Base-by-base conservation (phyloP, 2,797 vertebrate species). In the Alcedo quadribrachys region DNA sequence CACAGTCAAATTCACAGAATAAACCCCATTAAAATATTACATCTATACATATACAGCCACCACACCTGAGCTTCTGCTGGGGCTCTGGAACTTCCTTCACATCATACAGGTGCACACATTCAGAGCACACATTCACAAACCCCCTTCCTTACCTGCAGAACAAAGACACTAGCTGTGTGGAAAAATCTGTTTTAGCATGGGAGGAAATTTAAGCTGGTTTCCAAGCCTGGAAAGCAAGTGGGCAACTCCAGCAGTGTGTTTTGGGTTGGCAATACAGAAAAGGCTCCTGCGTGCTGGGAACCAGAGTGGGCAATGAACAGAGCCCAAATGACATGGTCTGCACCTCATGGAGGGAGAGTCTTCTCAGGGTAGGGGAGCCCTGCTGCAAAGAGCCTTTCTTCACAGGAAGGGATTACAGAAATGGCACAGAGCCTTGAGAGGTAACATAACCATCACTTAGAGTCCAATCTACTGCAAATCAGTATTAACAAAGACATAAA, bases 241-340 rank as follows among this genome's bases (percentile, higher is more conserved):
- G 32, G 35, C 63, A 48, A 32, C 19, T 53, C 45, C 28, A 68
- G 50, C 37, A 40, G 30, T 37, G 24, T 37, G 35, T 11, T 30
- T 71, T 28, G 75, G 19, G 30, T 40, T 60, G 88, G 35, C 33
- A 74, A 17, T 18, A 77, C 69, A 60, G 19, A 62, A 65, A 87
- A 37, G 1, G 43, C 17, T 54, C 28, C 30, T 8, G 8, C 15
- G n/a, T 55, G 20, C 54, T 55, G n/a, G n/a, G 32, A 21, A 32
- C n/a, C 32, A n/a, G 32, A 32, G 19, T 32, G 15, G 20, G 12
- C n/a, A 33, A 51, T 11, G 28, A 15, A 32, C 14, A 50, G 0
- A 11, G n/a, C 19, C 27, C 62, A 12, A 32, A 32, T 22, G 8
- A 57, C 20, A 66, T 0, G 0, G 4, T 24, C 30, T 75, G n/a